phyloP scores from a whole-genome alignment of 2,888 invertebrate species.

The Bembecia ichneumoniformis region DNA sequence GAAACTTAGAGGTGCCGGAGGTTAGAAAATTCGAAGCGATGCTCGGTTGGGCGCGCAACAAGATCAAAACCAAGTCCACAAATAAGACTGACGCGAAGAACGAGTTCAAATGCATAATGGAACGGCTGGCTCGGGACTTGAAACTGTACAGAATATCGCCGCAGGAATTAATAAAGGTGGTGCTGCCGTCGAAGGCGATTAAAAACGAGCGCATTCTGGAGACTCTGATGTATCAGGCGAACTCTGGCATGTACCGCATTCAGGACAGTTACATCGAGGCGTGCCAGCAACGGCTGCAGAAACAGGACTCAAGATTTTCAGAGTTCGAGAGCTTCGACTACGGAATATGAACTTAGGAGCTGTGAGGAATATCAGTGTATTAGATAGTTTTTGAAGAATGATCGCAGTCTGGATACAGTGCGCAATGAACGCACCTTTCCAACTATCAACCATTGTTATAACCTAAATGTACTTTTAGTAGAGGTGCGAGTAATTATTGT shows the following conservation, averaged over 20 bases:
- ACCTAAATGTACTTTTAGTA: conserved; percentile 54
- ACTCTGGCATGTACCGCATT: conserved; percentile 92
- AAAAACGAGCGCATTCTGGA: conserved; percentile 93
- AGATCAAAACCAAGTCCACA: conserved; percentile 84
- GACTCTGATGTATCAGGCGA: conserved; percentile 93
- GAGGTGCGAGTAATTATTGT: conserved; percentile 67
- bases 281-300: conserved; percentile 87
- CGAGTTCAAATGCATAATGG: conserved; percentile 95
- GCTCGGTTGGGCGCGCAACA: conserved; percentile 90
- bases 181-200: conserved; percentile 92
- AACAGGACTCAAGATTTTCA: conserved; percentile 89
- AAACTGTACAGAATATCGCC: conserved; percentile 93
- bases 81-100: conserved; percentile 86
- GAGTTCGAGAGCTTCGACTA: conserved; percentile 87
- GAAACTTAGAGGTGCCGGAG: conserved; percentile 91
- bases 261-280: conserved; percentile 90
- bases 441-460: conserved; percentile 57
- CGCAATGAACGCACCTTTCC: conserved; percentile 1
- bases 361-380: conserved; percentile 69
- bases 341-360: conserved; percentile 72
- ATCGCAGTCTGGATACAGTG: conserved; percentile 23
- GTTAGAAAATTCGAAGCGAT: conserved; percentile 94
- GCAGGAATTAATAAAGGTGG: conserved; percentile 93
- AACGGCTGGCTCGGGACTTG: conserved; percentile 88
- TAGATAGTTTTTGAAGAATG: conserved; percentile 59